A percentile compares a stretch with the other conserved stretches of the same genome.
Conservation (phyloP, 2,888 invertebrate genomes). For the Agrotis exclamationis region DNA sequence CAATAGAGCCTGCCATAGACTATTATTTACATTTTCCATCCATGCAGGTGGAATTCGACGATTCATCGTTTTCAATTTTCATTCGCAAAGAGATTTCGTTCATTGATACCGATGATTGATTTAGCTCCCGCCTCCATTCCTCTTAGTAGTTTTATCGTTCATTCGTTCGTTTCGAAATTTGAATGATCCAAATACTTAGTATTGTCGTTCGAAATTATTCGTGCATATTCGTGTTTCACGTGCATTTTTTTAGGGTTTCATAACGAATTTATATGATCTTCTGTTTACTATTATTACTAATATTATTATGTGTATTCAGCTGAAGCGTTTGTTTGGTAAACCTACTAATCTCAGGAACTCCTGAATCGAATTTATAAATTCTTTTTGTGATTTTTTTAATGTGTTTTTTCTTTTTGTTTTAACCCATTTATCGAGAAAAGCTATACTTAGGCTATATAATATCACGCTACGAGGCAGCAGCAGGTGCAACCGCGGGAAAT, state of each 20-base stretch:
- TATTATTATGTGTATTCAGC: too few relatives aligned
- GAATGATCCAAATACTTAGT: constrained; percentile 46
- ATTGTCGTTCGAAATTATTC: constrained; percentile 33
- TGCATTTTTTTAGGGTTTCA: neutral
- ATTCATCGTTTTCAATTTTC: constrained; percentile 63
- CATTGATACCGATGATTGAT: constrained; percentile 69
- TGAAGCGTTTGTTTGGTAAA: too few relatives aligned
- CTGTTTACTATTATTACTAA: too few relatives aligned
- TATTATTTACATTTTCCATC: constrained; percentile 40
- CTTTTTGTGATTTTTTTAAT: too few relatives aligned
- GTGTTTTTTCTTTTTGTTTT: too few relatives aligned
- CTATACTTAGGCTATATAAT: too few relatives aligned
- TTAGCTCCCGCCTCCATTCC: constrained; percentile 59
- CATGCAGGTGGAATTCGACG: constrained; percentile 39
- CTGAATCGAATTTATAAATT: too few relatives aligned
- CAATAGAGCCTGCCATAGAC: neutral
- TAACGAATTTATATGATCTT: too few relatives aligned
- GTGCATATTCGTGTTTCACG: constrained; percentile 14
- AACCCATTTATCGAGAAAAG: too few relatives aligned
- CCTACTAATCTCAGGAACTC: too few relatives aligned
- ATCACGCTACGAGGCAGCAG: too few relatives aligned
- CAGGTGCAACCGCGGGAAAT: too few relatives aligned
- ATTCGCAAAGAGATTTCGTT: constrained; percentile 62
- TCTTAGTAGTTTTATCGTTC: constrained; percentile 67
- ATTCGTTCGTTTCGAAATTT: constrained; percentile 64